phyloP scores from a whole-genome alignment of 2,113 vertebrate genomes.

The Thryonomys swinderianus region DNA sequence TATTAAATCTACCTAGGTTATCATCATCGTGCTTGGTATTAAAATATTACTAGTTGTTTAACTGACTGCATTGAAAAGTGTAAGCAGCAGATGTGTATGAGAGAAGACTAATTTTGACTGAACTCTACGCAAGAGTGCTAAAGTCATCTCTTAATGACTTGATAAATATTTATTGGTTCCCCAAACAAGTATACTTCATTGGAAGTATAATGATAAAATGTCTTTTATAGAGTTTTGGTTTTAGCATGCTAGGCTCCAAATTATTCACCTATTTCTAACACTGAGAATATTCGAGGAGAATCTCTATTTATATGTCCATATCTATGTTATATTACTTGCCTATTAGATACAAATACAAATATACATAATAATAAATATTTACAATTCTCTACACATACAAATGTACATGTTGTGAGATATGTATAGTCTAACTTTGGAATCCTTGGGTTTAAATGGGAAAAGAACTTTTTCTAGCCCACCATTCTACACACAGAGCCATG shows the following conservation, averaged over 20 bases:
- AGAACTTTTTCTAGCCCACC: neutral
- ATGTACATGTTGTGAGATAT: neutral
- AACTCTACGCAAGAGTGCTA: neutral
- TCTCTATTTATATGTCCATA: neutral
- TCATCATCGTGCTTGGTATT: neutral
- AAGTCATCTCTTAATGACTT: neutral
- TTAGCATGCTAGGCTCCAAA: neutral
- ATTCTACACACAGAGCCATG: neutral
- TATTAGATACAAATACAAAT: neutral
- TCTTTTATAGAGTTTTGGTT: neutral
- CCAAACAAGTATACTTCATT: neutral
- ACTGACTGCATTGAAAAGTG: neutral
- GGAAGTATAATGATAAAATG: neutral
- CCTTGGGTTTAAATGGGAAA: neutral
- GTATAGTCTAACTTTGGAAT: neutral
- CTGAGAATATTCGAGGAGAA: neutral
- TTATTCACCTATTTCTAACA: neutral
- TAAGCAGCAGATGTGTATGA: neutral
- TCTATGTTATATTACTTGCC: neutral
- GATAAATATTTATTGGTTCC: neutral
- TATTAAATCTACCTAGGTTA: neutral
- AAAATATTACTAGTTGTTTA: conserved; percentile 10
- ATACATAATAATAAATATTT: neutral
- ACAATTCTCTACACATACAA: neutral
- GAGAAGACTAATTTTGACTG: neutral